phyloP scores from a whole-genome alignment of 2,888 invertebrate species.

The Epinotia nisella region DNA sequence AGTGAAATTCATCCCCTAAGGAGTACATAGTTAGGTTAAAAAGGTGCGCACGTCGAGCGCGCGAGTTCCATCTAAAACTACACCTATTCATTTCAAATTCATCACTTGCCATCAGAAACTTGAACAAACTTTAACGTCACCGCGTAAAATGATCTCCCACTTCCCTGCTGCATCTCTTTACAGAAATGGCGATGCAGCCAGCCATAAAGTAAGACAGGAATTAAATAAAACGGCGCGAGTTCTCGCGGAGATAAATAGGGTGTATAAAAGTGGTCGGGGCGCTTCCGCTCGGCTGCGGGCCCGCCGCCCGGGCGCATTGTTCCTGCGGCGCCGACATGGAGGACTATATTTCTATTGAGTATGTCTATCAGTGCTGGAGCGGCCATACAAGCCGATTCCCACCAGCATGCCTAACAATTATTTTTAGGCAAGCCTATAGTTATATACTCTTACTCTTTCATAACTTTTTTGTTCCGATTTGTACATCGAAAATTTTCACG shows the following conservation, averaged over 20 bases:
- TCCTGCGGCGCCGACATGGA: slow-evolving; percentile 52
- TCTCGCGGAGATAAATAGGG: slow-evolving; percentile 46
- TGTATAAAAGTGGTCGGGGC: slow-evolving; percentile 45
- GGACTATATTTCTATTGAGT: slow-evolving; percentile 20
- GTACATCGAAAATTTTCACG: too few species aligned
- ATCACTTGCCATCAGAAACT: neutral
- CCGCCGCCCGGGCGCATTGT: slow-evolving; percentile 53
- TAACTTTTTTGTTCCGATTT: too few species aligned
- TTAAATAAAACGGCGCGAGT: slow-evolving; percentile 47
- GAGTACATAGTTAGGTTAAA: too few species aligned
- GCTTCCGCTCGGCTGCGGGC: slow-evolving; percentile 47
- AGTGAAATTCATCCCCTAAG: neutral
- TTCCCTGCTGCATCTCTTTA: slow-evolving; percentile 24
- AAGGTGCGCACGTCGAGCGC: neutral
- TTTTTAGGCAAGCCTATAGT: too few species aligned
- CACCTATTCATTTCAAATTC: neutral
- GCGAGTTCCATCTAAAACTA: neutral
- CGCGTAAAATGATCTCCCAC: slow-evolving; percentile 10
- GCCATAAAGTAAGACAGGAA: slow-evolving; percentile 43
- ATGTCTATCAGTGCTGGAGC: too few species aligned
- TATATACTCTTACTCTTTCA: too few species aligned
- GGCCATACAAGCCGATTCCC: too few species aligned
- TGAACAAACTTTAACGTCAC: neutral
- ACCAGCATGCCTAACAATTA: too few species aligned
- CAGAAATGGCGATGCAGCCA: slow-evolving; percentile 41